Percentiles rank a stretch among this genome's conserved stretches.
Evolutionary conservation across 2,888 invertebrate genomes (phyloP).

Genomic region (Amphipoea oculea): DNA sequence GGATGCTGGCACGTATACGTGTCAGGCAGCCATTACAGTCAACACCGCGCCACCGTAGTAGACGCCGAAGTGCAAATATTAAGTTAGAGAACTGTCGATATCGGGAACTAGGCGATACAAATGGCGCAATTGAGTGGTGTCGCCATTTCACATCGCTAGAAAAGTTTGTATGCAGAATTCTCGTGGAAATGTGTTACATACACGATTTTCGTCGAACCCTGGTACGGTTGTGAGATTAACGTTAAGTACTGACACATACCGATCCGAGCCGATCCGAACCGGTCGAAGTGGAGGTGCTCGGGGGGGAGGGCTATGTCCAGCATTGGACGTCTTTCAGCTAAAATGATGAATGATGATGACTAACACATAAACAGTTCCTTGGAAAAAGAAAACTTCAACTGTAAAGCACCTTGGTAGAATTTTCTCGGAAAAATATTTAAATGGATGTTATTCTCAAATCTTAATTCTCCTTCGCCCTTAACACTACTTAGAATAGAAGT

Average conservation of each 20-base stretch:
- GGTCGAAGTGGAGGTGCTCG: no score
- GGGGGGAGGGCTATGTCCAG: no score
- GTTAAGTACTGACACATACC: neutral
- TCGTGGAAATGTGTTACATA: neutral
- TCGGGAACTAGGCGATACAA: slow-evolving; percentile 32
- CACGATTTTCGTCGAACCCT: neutral
- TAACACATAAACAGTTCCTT: neutral
- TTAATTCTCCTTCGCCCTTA: slow-evolving; percentile 45
- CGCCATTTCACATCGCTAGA: slow-evolving; percentile 9
- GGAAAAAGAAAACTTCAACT: neutral
- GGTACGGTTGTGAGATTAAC: neutral
- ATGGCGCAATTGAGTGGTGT: slow-evolving; percentile 19
- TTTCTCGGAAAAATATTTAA: slow-evolving; percentile 6
- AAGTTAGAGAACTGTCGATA: slow-evolving; percentile 52
- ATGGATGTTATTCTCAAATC: slow-evolving; percentile 6
- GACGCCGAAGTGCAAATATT: slow-evolving; percentile 46
- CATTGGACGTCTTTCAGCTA: no score
- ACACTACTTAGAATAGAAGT: slow-evolving; percentile 71
- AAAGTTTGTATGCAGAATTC: slow-evolving; percentile 4
- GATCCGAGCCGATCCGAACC: no score
- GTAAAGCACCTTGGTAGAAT: neutral
- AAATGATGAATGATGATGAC: no score
- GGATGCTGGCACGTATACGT: slow-evolving; percentile 23
- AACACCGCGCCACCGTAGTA: slow-evolving; percentile 55
- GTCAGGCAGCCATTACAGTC: slow-evolving; percentile 36